Base-by-base conservation (phyloP, 1,140 invertebrate species). In the Drosophila sucinea region DNA sequence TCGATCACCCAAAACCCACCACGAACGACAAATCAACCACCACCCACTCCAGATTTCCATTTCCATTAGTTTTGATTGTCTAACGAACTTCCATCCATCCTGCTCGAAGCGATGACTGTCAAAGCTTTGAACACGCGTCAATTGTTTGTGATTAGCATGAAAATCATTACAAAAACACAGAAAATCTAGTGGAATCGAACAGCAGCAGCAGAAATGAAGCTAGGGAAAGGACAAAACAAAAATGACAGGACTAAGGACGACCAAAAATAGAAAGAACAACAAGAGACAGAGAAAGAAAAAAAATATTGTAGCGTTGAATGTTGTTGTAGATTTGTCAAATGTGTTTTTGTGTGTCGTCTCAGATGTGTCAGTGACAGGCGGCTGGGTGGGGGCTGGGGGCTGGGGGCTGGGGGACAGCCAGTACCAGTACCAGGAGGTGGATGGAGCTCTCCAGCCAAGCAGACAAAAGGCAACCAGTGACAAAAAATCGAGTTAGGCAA, bases 61-160 rank as follows among this genome's bases (percentile, higher is more conserved):
- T 51, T 51, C 44, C 44, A 51, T 51, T 51, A 51, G 44, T 51
- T 51, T 51, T 51, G 44, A 51, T 51, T 51, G 44, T 51, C 44
- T 51, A 51, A 51, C 44, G 44, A 51, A 51, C 44, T 51, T 51
- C 44, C 4, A 51, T 51, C 25, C 44, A 2, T 47, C 17, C 38
- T 25, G 60, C 60, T 38, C 47, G 56, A 70, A 64, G 64, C 38
- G 44, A 69, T 60, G 61, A 77, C 73, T 77, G 75, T 77, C 67
- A 63, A 71, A 85, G 75, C 76, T 27, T 51, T 72, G 70, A 73
- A 78, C 75, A 81, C 77, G 84, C 85, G 77, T 87, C 84, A 89
- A 87, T 87, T 87, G 84, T 77, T 51, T 87, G 81, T 89, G 84
- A 89, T 87, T 87, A 87, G 84, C 81, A 84, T 89, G 84, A 79